Evolutionary conservation across 2,888 invertebrate genomes (phyloP).

Genomic region (Plebejus anna): DNA sequence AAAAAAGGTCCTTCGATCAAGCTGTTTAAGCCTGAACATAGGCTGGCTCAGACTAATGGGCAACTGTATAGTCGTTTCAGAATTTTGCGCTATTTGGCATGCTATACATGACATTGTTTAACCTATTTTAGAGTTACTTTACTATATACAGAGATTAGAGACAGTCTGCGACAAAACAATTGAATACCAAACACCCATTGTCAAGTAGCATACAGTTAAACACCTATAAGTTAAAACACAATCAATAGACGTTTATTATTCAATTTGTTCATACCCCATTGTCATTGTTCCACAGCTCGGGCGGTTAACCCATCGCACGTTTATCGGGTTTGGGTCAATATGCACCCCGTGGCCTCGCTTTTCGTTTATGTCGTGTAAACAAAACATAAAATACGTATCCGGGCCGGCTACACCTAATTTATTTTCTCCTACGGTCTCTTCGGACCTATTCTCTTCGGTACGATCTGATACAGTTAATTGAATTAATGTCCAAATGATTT

Average conservation of each 20-base stretch:
- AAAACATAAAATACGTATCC: constrained; percentile 30
- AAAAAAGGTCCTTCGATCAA: no score
- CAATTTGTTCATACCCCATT: background rate
- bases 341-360: constrained; percentile 8
- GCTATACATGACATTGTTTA: no score
- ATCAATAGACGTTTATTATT: constrained; percentile 18
- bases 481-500: constrained; percentile 8
- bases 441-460: background rate
- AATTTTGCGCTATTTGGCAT: background rate
- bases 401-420: constrained; percentile 23
- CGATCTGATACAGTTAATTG: constrained; percentile 5
- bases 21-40: no score
- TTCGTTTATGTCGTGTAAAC: constrained; percentile 17
- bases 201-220: background rate
- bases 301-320: constrained; percentile 11
- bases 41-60: no score
- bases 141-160: background rate
- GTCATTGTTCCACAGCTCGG: constrained; percentile 1
- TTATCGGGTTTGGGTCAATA: constrained; percentile 11
- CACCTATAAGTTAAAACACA: background rate
- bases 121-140: background rate
- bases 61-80: no score
- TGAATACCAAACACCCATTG: background rate
- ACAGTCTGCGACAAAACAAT: background rate
- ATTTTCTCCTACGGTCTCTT: constrained; percentile 8